These are phyloP conservation scores for Antheraea pernyi DNA, from an alignment of 1,140 invertebrate genomes.

Conservation along the genomic window DNA sequence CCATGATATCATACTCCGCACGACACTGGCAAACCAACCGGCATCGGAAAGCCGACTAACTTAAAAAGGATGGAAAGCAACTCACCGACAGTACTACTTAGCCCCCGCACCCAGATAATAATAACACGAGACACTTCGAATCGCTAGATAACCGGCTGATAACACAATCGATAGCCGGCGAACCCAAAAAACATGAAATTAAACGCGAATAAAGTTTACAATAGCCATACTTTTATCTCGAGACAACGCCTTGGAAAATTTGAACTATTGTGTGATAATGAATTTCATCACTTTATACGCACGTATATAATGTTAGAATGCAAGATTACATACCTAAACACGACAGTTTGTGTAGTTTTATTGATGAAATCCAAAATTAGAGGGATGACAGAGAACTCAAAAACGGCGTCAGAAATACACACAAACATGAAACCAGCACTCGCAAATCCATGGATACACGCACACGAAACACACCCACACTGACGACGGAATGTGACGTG, in stretches of 20 bases:
- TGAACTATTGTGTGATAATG: constrained; percentile 17
- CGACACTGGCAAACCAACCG: constrained; percentile 63
- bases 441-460: constrained; percentile 50
- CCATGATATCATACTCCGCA: background rate
- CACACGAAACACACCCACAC: constrained; percentile 61
- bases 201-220: constrained; percentile 7
- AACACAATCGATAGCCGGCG: constrained; percentile 40
- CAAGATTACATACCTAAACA: constrained; percentile 60
- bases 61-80: constrained; percentile 20
- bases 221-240: constrained; percentile 7
- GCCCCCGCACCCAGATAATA: constrained; percentile 55
- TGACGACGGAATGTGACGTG: constrained; percentile 53
- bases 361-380: constrained; percentile 74
- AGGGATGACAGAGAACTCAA: constrained; percentile 64
- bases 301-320: constrained; percentile 21
- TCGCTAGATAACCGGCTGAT: constrained; percentile 58
- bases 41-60: constrained; percentile 68
- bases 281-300: background rate
- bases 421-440: constrained; percentile 64
- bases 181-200: constrained; percentile 27
- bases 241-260: constrained; percentile 62
- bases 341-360: constrained; percentile 73
- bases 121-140: constrained; percentile 49
- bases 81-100: constrained; percentile 46
- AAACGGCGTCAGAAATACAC: constrained; percentile 73